phyloP scores from a whole-genome alignment of 2,888 invertebrate genomes.

The Timandra comae region DNA sequence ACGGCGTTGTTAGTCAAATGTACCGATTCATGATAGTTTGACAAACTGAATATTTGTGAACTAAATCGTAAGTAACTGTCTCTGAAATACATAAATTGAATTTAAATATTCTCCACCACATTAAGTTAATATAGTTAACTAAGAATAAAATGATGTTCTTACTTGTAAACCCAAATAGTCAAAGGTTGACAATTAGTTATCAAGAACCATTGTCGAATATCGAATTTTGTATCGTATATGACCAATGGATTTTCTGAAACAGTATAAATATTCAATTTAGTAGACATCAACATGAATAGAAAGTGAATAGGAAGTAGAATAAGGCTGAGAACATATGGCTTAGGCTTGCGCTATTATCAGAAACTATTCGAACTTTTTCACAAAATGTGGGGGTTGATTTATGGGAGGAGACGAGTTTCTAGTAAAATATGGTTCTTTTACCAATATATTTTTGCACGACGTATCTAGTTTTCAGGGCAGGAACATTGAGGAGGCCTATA shows the following conservation, averaged over 20 bases:
- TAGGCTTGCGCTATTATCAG: no score
- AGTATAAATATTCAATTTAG: neutral
- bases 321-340: no score
- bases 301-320: no score
- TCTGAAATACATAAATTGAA: constrained; percentile 52
- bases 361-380: no score
- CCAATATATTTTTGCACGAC: constrained; percentile 98
- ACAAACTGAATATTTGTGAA: constrained; percentile 90
- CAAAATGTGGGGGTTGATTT: no score
- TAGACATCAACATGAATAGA: no score
- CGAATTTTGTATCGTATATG: constrained; percentile 94
- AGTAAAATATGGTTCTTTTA: constrained; percentile 59
- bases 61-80: constrained; percentile 96
- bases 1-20: constrained; percentile 96
- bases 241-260: constrained; percentile 89
- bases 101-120: neutral
- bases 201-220: constrained; percentile 96
- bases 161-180: constrained; percentile 95
- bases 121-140: neutral
- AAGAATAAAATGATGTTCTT: constrained; percentile 28
- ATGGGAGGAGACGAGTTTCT: constrained; percentile 1
- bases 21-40: constrained; percentile 93
- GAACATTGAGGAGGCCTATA: constrained; percentile 81
- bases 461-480: constrained; percentile 84
- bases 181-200: constrained; percentile 93